Base-by-base conservation (phyloP, 2,888 invertebrate genomes). In the Zygaena filipendulae region DNA sequence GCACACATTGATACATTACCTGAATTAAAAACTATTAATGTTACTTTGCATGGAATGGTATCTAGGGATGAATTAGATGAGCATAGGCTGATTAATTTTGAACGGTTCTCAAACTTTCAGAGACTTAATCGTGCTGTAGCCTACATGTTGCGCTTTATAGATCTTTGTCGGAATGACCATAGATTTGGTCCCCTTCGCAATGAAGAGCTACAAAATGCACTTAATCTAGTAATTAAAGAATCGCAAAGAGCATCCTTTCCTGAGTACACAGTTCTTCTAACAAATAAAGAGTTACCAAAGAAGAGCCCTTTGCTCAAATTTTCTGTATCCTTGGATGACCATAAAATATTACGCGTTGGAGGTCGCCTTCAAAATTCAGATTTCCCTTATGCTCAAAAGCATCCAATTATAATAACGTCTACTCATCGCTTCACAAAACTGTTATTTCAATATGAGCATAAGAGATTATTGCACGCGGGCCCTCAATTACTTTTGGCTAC, bases 401-500 rank as follows among this genome's bases (percentile, higher is more conserved):
- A 36, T 18, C 34, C 35, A 4, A 26, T 38, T 12, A 13, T 38
- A 16, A 14, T 38, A 16, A 11, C 25, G 9, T 18, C 32, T 10
- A 24, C 16, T 11, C 27, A 34, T 30, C 22, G 24, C n/a, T 21
- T 37, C 7, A 30, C 32, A 3, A 27, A 22, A 13, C 13, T 25
- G 21, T 25, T 22, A 13, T 35, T 30, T 30, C 26, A 6, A 23
- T 24, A 10, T 26, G 33, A 13, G 27, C 35, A 20, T 26, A 20
- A 14, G 6, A 25, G 13, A 7, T 31, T n/a, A 9, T 27, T 11
- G 29, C 37, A 43, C 21, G 31, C 36, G n/a, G 40, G 40, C 4
- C 39, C 40, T 3, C 41, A 42, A 21, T 21, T 41, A 11, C 11
- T 45, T 11, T 16, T 40, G 3, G 14, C 36, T 4, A 38, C 28